phyloP scores from a whole-genome alignment of 2,888 invertebrate species.

The Polylopha cassiicola region DNA sequence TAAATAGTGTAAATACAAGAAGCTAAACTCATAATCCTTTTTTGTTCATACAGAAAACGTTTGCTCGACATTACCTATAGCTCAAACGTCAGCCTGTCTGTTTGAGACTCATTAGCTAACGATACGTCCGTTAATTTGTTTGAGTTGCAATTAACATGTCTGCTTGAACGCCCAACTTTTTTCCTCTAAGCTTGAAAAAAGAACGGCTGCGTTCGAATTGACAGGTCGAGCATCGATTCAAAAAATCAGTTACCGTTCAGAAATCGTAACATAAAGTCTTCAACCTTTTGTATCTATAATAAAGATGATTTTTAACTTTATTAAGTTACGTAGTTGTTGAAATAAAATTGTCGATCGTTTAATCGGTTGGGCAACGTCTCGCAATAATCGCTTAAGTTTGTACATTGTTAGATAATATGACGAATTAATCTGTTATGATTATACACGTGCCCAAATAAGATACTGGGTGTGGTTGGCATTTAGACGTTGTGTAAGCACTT shows the following conservation, averaged over 20 bases:
- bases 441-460: conserved; percentile 15
- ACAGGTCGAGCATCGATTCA: conserved; percentile 36
- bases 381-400: conserved; percentile 20
- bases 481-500: no score
- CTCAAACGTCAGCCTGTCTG: conserved; percentile 33
- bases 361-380: conserved; percentile 21
- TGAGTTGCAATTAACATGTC: conserved; percentile 71
- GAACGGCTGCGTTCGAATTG: conserved; percentile 34
- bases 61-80: conserved; percentile 10
- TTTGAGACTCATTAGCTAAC: conserved; percentile 58
- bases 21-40: no score
- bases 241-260: conserved; percentile 1
- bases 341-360: conserved; percentile 8
- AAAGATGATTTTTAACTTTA: conserved; percentile 5
- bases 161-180: conserved; percentile 51
- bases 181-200: conserved; percentile 38
- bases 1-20: no score
- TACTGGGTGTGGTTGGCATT: conserved; percentile 2
- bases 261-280: no score
- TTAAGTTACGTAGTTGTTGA: conserved; percentile 3
- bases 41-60: conserved; percentile 9
- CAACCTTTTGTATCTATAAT: conserved; percentile 5
- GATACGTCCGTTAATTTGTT: conserved; percentile 69
- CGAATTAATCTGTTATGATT: conserved; percentile 7
- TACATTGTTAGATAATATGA: conserved; percentile 14